A percentile compares a stretch with the other conserved stretches of the same genome.
Conservation (phyloP, 2,113 vertebrate genomes). For the Pipa parva region DNA sequence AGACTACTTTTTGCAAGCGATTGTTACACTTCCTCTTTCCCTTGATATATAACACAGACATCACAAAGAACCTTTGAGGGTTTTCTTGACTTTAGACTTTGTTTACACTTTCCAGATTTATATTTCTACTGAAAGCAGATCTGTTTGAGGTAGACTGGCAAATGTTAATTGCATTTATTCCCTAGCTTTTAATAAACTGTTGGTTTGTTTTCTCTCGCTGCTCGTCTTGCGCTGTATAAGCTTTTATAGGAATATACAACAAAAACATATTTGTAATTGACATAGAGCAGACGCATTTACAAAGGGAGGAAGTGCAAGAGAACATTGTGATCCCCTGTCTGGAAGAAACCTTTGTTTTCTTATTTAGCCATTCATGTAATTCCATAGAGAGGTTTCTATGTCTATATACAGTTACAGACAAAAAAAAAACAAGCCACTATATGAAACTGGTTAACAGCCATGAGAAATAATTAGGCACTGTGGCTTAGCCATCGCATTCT, state of each 20-base stretch:
- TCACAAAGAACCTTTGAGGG: no score
- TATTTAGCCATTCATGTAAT: not conserved
- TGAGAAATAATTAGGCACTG: no score
- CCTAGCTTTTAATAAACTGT: conserved; percentile 12
- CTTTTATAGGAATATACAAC: conserved; percentile 22
- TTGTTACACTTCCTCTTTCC: no score
- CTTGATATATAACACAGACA: no score
- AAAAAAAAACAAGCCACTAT: no score
- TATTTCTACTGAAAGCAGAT: not conserved
- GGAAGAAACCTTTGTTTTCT: not conserved
- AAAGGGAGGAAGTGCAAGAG: not conserved
- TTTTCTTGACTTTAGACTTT: not conserved
- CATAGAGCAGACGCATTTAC: conserved; percentile 18
- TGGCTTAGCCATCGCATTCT: no score
- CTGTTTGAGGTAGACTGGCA: not conserved
- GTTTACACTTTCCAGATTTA: not conserved
- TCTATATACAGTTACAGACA: no score
- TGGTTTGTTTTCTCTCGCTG: conserved; percentile 6
- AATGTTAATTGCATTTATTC: conserved; percentile 20
- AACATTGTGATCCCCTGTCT: not conserved
- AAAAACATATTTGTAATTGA: conserved; percentile 21
- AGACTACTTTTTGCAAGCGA: no score
- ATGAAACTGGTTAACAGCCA: no score
- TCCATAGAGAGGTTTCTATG: not conserved
- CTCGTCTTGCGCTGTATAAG: conserved; percentile 7